Percentiles rank a stretch among this genome's conserved stretches.
Conservation (phyloP, 2,797 vertebrate genomes). For the Aythya fuligula region DNA sequence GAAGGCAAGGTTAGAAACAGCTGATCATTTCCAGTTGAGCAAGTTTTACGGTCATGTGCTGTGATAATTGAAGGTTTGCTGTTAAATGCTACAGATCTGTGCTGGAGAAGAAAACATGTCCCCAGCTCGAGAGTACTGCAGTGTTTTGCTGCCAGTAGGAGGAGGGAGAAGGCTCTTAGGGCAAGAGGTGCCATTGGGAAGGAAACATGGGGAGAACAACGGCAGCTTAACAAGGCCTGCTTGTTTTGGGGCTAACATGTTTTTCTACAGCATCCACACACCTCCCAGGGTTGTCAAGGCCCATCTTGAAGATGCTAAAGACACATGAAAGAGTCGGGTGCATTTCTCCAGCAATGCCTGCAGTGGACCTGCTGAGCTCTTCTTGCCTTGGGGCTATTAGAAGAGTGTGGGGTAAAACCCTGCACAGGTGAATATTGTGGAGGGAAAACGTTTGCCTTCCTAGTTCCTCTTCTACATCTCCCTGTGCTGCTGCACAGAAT, state of each 20-base stretch:
- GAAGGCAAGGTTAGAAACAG: slow-evolving; percentile 72
- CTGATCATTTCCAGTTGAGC: slow-evolving; percentile 56
- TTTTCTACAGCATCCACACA: neutral
- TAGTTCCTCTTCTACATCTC: neutral
- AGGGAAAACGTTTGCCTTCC: neutral
- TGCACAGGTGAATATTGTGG: neutral
- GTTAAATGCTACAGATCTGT: slow-evolving; percentile 11
- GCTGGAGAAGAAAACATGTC: neutral
- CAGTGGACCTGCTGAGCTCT: neutral
- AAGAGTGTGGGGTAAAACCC: neutral
- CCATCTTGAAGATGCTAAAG: neutral
- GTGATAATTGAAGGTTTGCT: slow-evolving; percentile 72
- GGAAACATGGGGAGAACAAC: neutral
- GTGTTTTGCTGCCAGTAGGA: neutral
- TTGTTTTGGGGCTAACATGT: neutral
- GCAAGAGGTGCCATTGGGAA: neutral
- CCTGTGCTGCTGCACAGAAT: neutral
- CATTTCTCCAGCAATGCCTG: neutral
- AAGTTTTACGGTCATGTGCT: slow-evolving; percentile 58
- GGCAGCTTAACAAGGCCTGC: neutral
- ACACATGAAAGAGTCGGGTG: neutral
- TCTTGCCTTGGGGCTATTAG: neutral
- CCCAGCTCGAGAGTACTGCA: neutral
- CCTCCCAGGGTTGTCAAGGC: neutral
- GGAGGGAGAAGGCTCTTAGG: neutral